Base-by-base conservation (phyloP, 2,113 vertebrate species). In the Melanostigma gelatinosum region DNA sequence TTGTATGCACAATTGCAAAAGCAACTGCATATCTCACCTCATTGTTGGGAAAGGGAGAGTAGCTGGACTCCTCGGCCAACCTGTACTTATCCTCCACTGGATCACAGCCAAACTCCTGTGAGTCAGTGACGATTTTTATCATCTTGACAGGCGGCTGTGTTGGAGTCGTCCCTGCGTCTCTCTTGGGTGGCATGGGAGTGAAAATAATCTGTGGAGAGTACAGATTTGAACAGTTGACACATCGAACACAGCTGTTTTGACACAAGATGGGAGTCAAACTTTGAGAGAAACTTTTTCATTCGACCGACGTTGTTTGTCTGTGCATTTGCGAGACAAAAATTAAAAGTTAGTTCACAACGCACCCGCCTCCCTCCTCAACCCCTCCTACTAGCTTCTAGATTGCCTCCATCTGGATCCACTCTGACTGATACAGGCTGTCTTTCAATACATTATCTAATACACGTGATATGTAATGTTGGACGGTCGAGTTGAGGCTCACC, bases 171-270 rank as follows among this genome's bases (percentile, higher is more conserved):
- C 65, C 87, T 42, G 89, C 62, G 15, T 85, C 85, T 85, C 91
- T 91, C 77, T 94, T 94, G n/a, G 92, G 93, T 46, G 93, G 92
- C 93, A 94, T 94, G 32, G 1, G 46, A 60, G 16, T 76, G 11
- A 3, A 36, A 60, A 38, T 4, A 12, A 73, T 48, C 87, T 91
- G 64, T 3, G 36, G 36, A 87, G 32, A 82, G 44, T n/a, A 22
- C 22, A 70, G 9, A 58, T 34, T 12, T n/a, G 32, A 29, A 57
- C 20, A 46, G 27, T 1, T 44, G 24, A 27, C 48, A 44, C 48
- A 11, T 22, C 20, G 38, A n/a, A 3, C 2, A 24, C 6, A 62
- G 72, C 15, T 68, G 82, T 29, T 46, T 42, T 40, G 48, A 29
- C 16, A 62, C 62, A 42, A 9, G n/a, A 34, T 42, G 48, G 48